Percentiles rank a stretch among this genome's conserved stretches.
phyloP scores from a whole-genome alignment of 2,888 invertebrate genomes.

The Drosophila demipolita region DNA sequence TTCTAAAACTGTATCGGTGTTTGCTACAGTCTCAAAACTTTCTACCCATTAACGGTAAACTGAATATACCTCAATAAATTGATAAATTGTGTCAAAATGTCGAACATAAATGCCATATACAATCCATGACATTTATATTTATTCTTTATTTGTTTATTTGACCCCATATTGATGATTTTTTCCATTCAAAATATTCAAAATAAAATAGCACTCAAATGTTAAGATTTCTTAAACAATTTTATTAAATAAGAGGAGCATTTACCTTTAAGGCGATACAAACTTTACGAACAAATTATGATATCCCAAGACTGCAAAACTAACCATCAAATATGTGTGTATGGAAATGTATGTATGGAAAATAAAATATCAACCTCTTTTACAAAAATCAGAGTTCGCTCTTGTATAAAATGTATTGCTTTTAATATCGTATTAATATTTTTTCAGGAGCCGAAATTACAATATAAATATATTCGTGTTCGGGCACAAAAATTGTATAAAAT shows the following conservation, averaged over 20 bases:
- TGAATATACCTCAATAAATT: no score
- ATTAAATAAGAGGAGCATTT: background rate
- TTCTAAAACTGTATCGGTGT: background rate
- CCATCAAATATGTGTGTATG: background rate
- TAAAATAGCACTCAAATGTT: no score
- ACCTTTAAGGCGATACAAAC: background rate
- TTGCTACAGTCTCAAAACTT: background rate
- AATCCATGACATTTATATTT: background rate
- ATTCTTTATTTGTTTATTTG: background rate
- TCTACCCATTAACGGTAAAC: no score
- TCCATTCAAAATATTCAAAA: background rate
- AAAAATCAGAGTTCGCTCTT: background rate
- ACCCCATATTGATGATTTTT: background rate
- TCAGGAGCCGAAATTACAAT: no score
- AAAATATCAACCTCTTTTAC: background rate
- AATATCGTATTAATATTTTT: background rate
- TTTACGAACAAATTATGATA: background rate
- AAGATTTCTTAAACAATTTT: no score
- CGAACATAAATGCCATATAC: accelerated
- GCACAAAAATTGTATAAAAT: background rate
- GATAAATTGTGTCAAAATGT: background rate
- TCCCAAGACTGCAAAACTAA: background rate
- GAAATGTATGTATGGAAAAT: background rate
- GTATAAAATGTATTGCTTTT: no score
- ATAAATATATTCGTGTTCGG: background rate